Conservation (phyloP, 2,797 vertebrate genomes). For the Amniataba percoides region DNA sequence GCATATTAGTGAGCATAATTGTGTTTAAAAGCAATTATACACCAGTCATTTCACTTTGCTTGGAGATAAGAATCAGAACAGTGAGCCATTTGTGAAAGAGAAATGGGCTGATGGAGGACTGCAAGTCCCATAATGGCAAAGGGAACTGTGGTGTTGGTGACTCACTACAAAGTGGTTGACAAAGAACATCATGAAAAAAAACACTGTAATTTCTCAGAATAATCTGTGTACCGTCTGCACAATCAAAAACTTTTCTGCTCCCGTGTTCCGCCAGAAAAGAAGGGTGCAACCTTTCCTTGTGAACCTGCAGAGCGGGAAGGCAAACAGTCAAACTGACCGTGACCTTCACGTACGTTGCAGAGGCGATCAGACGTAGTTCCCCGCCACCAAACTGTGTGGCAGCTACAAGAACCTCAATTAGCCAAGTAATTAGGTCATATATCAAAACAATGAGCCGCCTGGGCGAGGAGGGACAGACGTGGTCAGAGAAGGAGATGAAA, state of each 20-base stretch:
- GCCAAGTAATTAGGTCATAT: slow-evolving; percentile 73
- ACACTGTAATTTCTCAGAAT: not conserved
- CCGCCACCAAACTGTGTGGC: slow-evolving; percentile 42
- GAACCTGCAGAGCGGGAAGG: not conserved
- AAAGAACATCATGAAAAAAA: slow-evolving; percentile 34
- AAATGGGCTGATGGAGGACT: slow-evolving; percentile 49
- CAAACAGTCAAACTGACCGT: slow-evolving; percentile 18
- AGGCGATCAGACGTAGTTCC: slow-evolving; percentile 33
- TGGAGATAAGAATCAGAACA: slow-evolving; percentile 70
- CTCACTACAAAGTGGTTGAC: not conserved
- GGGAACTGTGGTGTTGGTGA: slow-evolving; percentile 21
- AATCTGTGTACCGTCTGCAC: not conserved
- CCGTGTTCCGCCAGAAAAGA: not conserved
- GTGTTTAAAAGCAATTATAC: slow-evolving; percentile 76
- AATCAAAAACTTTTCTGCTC: not conserved
- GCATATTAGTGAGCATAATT: slow-evolving; percentile 77
- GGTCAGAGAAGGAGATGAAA: slow-evolving; percentile 49
- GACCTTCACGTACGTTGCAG: slow-evolving; percentile 23
- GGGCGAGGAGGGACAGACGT: slow-evolving; percentile 39
- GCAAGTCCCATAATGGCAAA: slow-evolving; percentile 24
- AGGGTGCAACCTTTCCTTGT: not conserved
- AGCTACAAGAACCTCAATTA: slow-evolving; percentile 68
- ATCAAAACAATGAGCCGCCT: slow-evolving; percentile 67
- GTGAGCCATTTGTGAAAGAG: slow-evolving; percentile 64
- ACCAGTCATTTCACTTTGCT: slow-evolving; percentile 61